Percentiles rank a stretch among this genome's conserved stretches.
These are phyloP conservation scores for Emmelina monodactyla DNA, from an alignment of 2,888 invertebrate species.

Conservation along the genomic window DNA sequence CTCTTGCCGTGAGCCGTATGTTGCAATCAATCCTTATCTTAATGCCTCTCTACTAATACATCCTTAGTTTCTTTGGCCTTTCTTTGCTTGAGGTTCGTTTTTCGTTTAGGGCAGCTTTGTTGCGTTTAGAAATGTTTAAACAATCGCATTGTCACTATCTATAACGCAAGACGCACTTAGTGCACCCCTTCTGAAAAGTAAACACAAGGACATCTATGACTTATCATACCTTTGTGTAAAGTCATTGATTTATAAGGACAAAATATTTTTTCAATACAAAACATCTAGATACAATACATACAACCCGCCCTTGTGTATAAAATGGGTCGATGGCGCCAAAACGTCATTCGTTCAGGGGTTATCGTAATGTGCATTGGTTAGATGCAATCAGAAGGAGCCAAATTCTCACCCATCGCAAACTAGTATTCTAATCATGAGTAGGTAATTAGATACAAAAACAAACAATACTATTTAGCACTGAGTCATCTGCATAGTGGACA, in stretches of 20 bases:
- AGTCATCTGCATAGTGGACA: conserved; percentile 32
- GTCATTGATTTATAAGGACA: conserved; percentile 23
- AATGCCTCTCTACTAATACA: conserved; percentile 51
- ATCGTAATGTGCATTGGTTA: conserved; percentile 4
- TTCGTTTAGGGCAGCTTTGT: conserved; percentile 34
- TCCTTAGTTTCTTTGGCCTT: conserved; percentile 61
- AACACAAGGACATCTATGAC: conserved; percentile 14
- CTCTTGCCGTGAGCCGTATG: conserved; percentile 59
- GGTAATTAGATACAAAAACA: not conserved
- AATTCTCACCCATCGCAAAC: no score
- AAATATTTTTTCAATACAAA: conserved; percentile 23
- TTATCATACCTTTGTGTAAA: no score
- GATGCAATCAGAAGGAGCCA: no score
- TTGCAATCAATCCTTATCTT: conserved; percentile 50
- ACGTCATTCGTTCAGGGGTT: conserved; percentile 36
- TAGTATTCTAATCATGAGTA: no score
- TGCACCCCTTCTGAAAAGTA: conserved; percentile 59
- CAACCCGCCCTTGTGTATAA: conserved; percentile 47
- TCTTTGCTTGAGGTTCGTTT: conserved; percentile 51
- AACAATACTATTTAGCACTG: conserved; percentile 28
- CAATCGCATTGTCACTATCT: conserved; percentile 61
- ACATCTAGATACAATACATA: conserved; percentile 39
- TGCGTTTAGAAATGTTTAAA: conserved; percentile 44
- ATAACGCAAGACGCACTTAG: conserved; percentile 54
- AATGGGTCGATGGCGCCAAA: conserved; percentile 66